Evolutionary conservation across 2,797 vertebrate genomes (phyloP).

Genomic region (Stomatorhinus walkeri): DNA sequence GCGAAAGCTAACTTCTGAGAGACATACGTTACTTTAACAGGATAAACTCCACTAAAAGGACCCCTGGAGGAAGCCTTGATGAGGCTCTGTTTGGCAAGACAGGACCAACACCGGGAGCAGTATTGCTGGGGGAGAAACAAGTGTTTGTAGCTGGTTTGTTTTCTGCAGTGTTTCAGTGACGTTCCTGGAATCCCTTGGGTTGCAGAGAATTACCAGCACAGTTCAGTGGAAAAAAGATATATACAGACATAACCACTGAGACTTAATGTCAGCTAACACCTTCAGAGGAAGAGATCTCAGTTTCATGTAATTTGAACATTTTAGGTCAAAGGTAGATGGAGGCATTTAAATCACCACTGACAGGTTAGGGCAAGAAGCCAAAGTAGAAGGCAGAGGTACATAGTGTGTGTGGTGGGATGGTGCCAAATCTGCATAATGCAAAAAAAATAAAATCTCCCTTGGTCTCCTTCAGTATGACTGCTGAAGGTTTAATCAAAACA

Average conservation of each 20-base stretch:
- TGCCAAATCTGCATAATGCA: background rate
- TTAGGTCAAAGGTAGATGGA: background rate
- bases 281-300: conserved; percentile 13
- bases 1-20: background rate
- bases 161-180: background rate
- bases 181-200: background rate
- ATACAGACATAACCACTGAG: background rate
- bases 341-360: conserved; percentile 32
- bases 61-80: background rate
- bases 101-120: background rate
- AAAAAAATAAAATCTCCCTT: conserved; percentile 37
- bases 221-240: background rate
- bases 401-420: background rate
- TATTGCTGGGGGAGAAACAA: background rate
- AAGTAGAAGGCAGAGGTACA: conserved; percentile 67
- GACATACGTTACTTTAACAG: background rate
- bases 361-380: conserved; percentile 60
- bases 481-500: conserved; percentile 67
- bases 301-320: background rate
- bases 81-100: background rate
- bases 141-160: background rate
- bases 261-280: background rate
- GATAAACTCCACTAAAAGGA: background rate
- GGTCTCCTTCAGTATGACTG: conserved; percentile 43
- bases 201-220: background rate